Base-by-base conservation (phyloP, 2,113 vertebrate species). In the Gopherus evgoodei region DNA sequence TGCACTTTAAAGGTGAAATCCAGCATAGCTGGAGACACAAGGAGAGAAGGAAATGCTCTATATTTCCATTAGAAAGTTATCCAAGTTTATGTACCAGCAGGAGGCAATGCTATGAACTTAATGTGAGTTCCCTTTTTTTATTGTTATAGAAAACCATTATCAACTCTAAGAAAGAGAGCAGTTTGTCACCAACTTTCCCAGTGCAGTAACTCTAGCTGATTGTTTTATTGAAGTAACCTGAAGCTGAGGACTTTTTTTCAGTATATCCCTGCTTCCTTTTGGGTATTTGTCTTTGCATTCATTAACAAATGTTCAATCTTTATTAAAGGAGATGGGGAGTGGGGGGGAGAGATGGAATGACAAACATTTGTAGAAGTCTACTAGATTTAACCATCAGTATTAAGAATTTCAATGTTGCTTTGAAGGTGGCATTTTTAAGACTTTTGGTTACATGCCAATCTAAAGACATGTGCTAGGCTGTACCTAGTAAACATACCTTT, bases 101-200 rank as follows among this genome's bases (percentile, higher is more conserved):
- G 90, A 47, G 29, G 79, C 16, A 94, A 81, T 6, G 2, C 29
- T 3, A 0, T 25, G 21, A n/a, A 62, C 57, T 86, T 90, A 35
- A 27, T 22, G 24, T 0, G 0, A 5, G 1, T 38, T 42, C 1
- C 47, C 22, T 81, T 2, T 22, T 0, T 16, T 79, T 0, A 0
- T 14, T 38, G 47, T 44, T 54, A 65, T 4, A 83, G 82, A 92
- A 75, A 72, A 25, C 9, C 57, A 17, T 90, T 87, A 90, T 84
- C 69, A 94, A 22, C 62, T 42, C 42, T 35, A 82, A 76, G 56
- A 69, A 38, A 54, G 27, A 91, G 88, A 62, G 38, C 31, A 27
- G 4, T 89, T 94, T 87, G 81, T 47, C 83, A 90, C n/a, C 11
- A 47, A 88, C 21, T 94, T 90, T 90, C 6, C 0, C 31, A 53